phyloP scores from a whole-genome alignment of 1,140 invertebrate species.

The Drosophila nigromelanica region DNA sequence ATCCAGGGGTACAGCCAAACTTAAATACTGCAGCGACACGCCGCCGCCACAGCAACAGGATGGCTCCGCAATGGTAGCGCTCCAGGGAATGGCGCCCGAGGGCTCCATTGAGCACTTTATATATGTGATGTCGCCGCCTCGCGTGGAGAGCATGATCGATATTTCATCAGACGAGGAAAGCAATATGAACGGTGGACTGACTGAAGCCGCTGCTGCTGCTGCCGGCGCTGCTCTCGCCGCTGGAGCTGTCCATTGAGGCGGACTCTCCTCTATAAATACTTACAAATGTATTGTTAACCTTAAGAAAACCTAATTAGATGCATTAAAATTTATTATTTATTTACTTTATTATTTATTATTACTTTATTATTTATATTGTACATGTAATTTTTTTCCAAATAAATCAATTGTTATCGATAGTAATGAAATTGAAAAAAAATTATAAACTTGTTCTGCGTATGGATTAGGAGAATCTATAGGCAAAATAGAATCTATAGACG shows the following conservation, averaged over 20 bases:
- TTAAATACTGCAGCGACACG: conserved; percentile 75
- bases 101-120: too few relatives aligned
- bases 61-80: conserved; percentile 20
- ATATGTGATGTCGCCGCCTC: conserved; percentile 61
- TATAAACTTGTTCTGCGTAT: too few relatives aligned
- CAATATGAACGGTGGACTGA: conserved; percentile 58
- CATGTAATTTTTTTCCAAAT: too few relatives aligned
- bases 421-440: too few relatives aligned
- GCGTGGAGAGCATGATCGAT: conserved; percentile 82
- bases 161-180: conserved; percentile 80
- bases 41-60: conserved; percentile 62
- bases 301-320: conserved; percentile 25
- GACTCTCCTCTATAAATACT: conserved; percentile 3
- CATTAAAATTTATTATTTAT: too few relatives aligned
- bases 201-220: neutral
- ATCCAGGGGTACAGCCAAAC: conserved; percentile 44
- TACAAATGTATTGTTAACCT: conserved; percentile 27
- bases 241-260: conserved; percentile 27
- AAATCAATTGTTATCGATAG: too few relatives aligned
- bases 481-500: too few relatives aligned
- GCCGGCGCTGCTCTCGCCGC: neutral
- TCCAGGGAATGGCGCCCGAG: too few relatives aligned
- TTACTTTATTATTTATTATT: too few relatives aligned
- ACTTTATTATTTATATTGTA: too few relatives aligned
- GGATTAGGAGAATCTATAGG: too few relatives aligned